Evolutionary conservation across 2,113 vertebrate species (phyloP), one percentile per base, ranked within the genome.

Genomic region (Gasterosteus nipponicus): DNA sequence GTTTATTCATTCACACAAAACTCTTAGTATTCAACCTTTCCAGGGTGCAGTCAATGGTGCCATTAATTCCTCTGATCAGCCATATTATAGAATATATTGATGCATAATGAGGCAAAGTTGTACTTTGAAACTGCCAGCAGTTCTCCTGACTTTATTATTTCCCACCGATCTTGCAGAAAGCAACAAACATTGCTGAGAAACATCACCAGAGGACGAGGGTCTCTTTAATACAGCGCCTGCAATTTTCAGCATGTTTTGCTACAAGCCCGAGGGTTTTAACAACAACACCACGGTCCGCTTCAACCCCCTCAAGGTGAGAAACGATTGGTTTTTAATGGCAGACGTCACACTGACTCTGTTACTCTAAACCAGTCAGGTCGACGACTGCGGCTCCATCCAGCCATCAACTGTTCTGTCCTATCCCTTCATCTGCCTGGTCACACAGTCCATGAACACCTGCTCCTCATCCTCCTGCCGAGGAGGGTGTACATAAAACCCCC

Each of bases 161-260:
- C 58, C 35, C 26, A 3, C 3, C 22, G 41, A 54, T 11, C 41
- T 56, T 58, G 61, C 42, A 74, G 54, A 75, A 57, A 69, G 39
- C 10, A 31, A 60, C 58, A 75, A 4, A 41, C 74, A 81, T 71
- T 74, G 75, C 70, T 67, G 67, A 75, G 71, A 74, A 88, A 77
- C 63, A 61, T 19, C 44, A 53, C 87, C 77, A 22, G 70, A 81
- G 81, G 86, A 62, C 61, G 66, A 64, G 66, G 58, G 76, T 73
- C 71, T 75, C 15, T 4, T 51, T 75, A 83, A 81, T 75, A 77
- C 86, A 78, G 69, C 61, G 46, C 68, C 31, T 78, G 86, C 87
- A 87, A 83, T 90, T 89, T 89, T 73, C 70, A 59, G 58, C 74
- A 46, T 77, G 81, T 87, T 78, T 7, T 80, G 78, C 76, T 85